Conservation (phyloP, 2,888 invertebrate species). For the Epinotia demarniana region DNA sequence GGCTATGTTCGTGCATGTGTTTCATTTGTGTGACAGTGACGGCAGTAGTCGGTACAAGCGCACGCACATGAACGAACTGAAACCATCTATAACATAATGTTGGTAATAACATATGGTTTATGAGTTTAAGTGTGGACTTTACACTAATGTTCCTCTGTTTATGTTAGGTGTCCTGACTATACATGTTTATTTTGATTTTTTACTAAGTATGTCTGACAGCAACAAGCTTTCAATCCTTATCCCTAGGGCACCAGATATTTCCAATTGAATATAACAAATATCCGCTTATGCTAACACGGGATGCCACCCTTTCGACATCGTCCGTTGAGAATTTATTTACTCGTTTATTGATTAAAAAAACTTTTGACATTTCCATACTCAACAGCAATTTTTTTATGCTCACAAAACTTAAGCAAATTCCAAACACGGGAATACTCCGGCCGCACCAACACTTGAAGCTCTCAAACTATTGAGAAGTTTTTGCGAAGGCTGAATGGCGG, state of each 20-base stretch:
- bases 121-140: too few species aligned
- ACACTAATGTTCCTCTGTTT: too few species aligned
- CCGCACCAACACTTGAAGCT: slow-evolving; percentile 16
- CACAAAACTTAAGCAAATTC: slow-evolving; percentile 17
- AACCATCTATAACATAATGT: too few species aligned
- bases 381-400: neutral
- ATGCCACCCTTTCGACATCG: neutral
- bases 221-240: too few species aligned
- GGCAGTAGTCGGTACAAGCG: too few species aligned
- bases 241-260: neutral
- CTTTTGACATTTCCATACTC: neutral
- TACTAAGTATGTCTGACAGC: too few species aligned
- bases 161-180: too few species aligned
- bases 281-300: neutral
- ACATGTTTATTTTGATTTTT: too few species aligned
- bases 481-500: slow-evolving; percentile 27
- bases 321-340: neutral
- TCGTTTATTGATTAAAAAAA: neutral
- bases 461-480: slow-evolving; percentile 33
- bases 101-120: too few species aligned
- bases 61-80: too few species aligned
- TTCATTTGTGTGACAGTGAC: too few species aligned
- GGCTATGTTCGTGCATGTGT: too few species aligned
- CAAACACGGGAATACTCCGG: slow-evolving; percentile 10
- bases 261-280: neutral